phyloP scores from a whole-genome alignment of 2,113 vertebrate genomes.

The Saccopteryx leptura region DNA sequence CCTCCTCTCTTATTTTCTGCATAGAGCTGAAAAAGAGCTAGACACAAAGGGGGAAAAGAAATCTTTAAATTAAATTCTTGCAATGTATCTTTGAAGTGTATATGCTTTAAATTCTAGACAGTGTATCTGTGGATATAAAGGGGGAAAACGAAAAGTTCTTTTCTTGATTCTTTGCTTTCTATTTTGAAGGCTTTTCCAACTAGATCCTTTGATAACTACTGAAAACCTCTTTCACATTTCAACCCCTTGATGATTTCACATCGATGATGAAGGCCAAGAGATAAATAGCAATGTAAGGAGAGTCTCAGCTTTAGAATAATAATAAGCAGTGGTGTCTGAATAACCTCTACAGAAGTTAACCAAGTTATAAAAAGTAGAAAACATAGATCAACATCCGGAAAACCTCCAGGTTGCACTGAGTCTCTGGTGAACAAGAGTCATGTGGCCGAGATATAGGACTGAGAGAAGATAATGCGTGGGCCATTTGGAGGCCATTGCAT shows the following conservation, averaged over 20 bases:
- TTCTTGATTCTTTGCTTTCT: constrained; percentile 13
- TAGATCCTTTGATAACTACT: neutral
- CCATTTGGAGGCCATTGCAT: neutral
- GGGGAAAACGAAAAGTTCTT: neutral
- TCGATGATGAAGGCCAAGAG: neutral
- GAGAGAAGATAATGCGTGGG: neutral
- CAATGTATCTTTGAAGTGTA: neutral
- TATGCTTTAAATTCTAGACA: neutral
- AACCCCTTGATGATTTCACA: neutral
- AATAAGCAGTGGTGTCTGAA: neutral
- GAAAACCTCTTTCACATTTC: neutral
- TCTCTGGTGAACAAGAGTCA: neutral
- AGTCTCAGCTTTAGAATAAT: neutral
- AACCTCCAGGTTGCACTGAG: neutral
- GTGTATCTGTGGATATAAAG: neutral
- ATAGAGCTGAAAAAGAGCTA: constrained; percentile 90
- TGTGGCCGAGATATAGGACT: accelerated
- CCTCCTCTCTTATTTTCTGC: constrained; percentile 68
- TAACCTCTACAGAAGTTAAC: neutral
- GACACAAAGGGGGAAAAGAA: constrained; percentile 41
- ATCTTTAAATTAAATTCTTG: neutral
- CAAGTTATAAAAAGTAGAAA: neutral
- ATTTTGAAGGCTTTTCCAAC: neutral
- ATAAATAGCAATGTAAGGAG: neutral
- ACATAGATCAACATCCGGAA: neutral